Conservation (phyloP, 1,140 invertebrate genomes). For the Cydia fagiglandana region DNA sequence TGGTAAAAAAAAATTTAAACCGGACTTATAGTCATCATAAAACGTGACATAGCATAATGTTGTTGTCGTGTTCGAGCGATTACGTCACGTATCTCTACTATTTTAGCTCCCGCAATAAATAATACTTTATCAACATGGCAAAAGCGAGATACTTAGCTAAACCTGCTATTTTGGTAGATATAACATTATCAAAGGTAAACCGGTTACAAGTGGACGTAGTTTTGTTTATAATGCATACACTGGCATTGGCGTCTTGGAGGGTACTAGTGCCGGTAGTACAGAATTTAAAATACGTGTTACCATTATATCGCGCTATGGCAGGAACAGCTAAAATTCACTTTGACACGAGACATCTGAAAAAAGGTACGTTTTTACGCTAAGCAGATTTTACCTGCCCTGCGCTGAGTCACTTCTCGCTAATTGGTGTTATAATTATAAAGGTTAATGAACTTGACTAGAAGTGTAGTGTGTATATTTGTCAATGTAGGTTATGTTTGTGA, state of each 20-base stretch:
- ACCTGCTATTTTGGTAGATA: not conserved
- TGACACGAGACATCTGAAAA: constrained; percentile 42
- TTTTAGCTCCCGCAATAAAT: constrained; percentile 17
- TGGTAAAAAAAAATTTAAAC: not conserved
- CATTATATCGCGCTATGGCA: constrained; percentile 17
- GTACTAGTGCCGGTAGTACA: constrained; percentile 8
- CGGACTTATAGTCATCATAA: not conserved
- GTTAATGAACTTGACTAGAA: not conserved
- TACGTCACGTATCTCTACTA: constrained; percentile 5
- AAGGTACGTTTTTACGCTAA: constrained; percentile 38
- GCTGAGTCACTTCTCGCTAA: not conserved
- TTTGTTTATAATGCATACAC: constrained; percentile 20
- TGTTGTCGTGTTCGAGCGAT: not conserved
- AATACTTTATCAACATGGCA: constrained; percentile 30
- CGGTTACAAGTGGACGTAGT: not conserved
- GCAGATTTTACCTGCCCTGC: not conserved
- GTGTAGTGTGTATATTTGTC: no score
- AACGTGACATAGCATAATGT: not conserved
- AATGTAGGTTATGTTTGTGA: constrained; percentile 11
- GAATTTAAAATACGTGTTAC: constrained; percentile 19
- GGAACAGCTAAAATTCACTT: constrained; percentile 36
- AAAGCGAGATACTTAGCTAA: constrained; percentile 22
- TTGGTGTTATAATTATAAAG: not conserved
- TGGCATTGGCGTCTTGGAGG: constrained; percentile 16
- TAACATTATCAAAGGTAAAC: not conserved